phyloP scores from a whole-genome alignment of 2,888 invertebrate genomes.

The Drosophila testacea region DNA sequence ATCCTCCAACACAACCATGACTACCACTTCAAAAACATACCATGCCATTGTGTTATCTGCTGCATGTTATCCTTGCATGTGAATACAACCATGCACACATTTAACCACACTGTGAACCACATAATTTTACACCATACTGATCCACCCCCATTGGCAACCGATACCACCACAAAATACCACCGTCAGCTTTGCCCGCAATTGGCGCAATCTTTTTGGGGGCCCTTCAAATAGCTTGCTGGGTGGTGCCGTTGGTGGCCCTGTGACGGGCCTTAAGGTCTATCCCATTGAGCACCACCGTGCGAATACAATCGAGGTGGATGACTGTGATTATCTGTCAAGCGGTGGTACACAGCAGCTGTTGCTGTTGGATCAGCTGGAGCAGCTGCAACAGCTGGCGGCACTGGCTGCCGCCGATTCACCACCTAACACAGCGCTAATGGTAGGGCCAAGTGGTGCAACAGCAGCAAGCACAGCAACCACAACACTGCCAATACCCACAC shows the following conservation, averaged over 20 bases:
- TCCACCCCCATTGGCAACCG: slow-evolving; percentile 11
- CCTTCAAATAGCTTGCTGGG: slow-evolving; percentile 59
- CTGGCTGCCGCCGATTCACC: slow-evolving; percentile 82
- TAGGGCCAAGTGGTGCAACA: slow-evolving; percentile 31
- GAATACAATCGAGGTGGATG: slow-evolving; percentile 84
- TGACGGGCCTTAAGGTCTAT: slow-evolving; percentile 59
- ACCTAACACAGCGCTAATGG: slow-evolving; percentile 65
- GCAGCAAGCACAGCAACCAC: slow-evolving; percentile 32
- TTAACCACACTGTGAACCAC: slow-evolving; percentile 10
- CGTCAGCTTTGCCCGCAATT: slow-evolving; percentile 84
- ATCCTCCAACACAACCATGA: slow-evolving; percentile 24
- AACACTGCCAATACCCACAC: slow-evolving; percentile 68
- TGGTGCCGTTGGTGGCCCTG: slow-evolving; percentile 57
- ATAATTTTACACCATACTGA: slow-evolving; percentile 11
- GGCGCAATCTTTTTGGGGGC: slow-evolving; percentile 83
- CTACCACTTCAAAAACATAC: not conserved
- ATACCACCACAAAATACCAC: slow-evolving; percentile 46
- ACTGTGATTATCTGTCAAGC: slow-evolving; percentile 80
- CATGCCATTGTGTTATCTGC: slow-evolving; percentile 19
- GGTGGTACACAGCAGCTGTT: slow-evolving; percentile 75
- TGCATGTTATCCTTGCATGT: slow-evolving; percentile 31
- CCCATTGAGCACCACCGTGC: slow-evolving; percentile 82
- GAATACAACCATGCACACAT: slow-evolving; percentile 10
- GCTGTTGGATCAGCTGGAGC: slow-evolving; percentile 82
- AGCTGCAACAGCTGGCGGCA: slow-evolving; percentile 81